A percentile compares a stretch with the other conserved stretches of the same genome.
phyloP scores from a whole-genome alignment of 2,888 invertebrate species.

The Spisula subtruncata region DNA sequence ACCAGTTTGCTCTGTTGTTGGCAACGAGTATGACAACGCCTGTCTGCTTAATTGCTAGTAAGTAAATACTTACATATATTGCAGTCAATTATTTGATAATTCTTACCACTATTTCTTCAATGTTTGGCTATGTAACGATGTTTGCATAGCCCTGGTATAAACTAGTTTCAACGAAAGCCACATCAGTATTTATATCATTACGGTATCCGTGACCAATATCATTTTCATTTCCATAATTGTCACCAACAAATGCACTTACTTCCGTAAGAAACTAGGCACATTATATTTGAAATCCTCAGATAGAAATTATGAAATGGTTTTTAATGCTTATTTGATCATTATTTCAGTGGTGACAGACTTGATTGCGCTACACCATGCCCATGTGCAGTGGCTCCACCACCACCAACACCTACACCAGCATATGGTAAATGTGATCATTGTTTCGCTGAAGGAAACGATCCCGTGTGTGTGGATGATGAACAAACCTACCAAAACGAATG shows the following conservation, averaged over 20 bases:
- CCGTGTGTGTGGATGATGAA: constrained; percentile 55
- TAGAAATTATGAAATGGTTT: too few relatives aligned
- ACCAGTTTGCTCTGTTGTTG: constrained; percentile 53
- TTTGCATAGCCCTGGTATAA: too few relatives aligned
- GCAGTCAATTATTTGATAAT: neutral
- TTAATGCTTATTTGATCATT: too few relatives aligned
- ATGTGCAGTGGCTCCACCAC: neutral
- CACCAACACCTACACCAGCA: constrained; percentile 28
- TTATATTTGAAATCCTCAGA: too few relatives aligned
- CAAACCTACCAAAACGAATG: constrained; percentile 46
- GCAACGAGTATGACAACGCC: constrained; percentile 59
- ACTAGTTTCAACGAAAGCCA: too few relatives aligned
- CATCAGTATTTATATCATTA: too few relatives aligned
- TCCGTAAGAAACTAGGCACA: too few relatives aligned
- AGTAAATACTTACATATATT: constrained; percentile 8
- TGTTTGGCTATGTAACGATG: neutral
- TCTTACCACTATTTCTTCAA: neutral
- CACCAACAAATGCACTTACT: too few relatives aligned
- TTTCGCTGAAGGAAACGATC: constrained; percentile 40
- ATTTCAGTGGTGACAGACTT: constrained; percentile 37
- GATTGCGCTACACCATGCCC: constrained; percentile 41
- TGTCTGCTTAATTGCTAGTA: constrained; percentile 56
- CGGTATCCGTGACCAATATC: too few relatives aligned
- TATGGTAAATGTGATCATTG: constrained; percentile 32
- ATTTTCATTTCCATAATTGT: too few relatives aligned